A percentile compares a stretch with the other conserved stretches of the same genome.
phyloP scores from a whole-genome alignment of 2,113 vertebrate species.

The Indicator maculatus region DNA sequence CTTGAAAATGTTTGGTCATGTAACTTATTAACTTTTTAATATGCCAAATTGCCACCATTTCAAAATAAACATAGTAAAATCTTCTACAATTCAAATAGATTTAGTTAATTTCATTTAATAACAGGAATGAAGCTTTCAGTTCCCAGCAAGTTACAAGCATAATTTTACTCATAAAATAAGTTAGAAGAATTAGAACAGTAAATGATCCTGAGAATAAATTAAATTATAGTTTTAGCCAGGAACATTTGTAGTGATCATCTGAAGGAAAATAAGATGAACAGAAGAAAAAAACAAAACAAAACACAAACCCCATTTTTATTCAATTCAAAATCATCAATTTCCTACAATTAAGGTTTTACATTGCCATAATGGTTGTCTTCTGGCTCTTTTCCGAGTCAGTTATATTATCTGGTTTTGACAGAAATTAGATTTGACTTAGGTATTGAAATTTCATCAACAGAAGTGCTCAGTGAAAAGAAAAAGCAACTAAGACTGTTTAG shows the following conservation, averaged over 20 bases:
- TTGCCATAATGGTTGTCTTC: constrained; percentile 27
- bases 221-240: constrained; percentile 10
- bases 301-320: neutral
- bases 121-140: neutral
- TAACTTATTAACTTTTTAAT: neutral
- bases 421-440: constrained; percentile 39
- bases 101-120: neutral
- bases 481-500: neutral
- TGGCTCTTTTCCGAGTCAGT: constrained; percentile 49
- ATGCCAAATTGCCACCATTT: neutral
- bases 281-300: neutral
- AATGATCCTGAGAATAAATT: constrained; percentile 15
- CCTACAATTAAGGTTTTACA: constrained; percentile 30
- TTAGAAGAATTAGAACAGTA: constrained; percentile 13
- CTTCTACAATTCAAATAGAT: neutral
- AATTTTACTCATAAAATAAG: constrained; percentile 5
- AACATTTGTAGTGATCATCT: neutral
- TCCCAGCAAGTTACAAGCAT: neutral
- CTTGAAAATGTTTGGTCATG: neutral
- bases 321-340: constrained; percentile 44
- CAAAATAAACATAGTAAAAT: neutral
- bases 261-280: constrained; percentile 15
- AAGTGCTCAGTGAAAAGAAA: neutral
- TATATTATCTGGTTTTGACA: constrained; percentile 32
- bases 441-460: constrained; percentile 30